These are phyloP conservation scores for Leptinotarsa haldemani DNA, from an alignment of 2,888 invertebrate species.

Conservation along the genomic window DNA sequence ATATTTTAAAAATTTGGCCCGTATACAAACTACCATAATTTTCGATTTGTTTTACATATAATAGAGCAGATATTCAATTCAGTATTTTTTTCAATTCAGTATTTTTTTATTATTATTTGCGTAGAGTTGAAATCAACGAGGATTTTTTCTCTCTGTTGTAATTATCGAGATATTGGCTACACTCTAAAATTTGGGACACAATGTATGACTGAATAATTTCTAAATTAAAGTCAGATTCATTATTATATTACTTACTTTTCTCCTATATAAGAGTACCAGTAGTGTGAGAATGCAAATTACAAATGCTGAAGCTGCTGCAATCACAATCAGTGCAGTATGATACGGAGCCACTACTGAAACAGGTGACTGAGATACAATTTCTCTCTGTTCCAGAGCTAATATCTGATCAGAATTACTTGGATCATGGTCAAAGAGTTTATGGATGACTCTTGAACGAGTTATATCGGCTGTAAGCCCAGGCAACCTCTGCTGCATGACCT, in stretches of 20 bases:
- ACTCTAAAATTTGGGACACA: no score
- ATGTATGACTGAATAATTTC: no score
- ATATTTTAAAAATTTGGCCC: no score
- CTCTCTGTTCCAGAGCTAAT: constrained; percentile 73
- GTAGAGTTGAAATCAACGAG: no score
- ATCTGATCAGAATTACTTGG: constrained; percentile 55
- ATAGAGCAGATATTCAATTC: no score
- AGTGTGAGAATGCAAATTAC: constrained; percentile 82
- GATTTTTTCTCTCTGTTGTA: no score
- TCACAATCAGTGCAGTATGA: constrained; percentile 81
- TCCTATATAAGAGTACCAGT: constrained; percentile 79
- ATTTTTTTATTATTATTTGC: no score
- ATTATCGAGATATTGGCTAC: no score
- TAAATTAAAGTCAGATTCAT: not conserved
- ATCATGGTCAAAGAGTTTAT: constrained; percentile 65
- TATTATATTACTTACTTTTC: constrained; percentile 65
- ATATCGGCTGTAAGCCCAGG: constrained; percentile 72
- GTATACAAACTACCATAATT: no score
- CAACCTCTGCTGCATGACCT: constrained; percentile 67
- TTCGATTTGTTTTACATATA: no score
- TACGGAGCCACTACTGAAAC: constrained; percentile 78
- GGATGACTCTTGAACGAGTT: constrained; percentile 74
- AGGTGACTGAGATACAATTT: constrained; percentile 76
- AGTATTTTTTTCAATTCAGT: no score
- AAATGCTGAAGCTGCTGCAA: constrained; percentile 83